Conservation (phyloP, 1,140 invertebrate species). For the Rhagoletis zephyria region DNA sequence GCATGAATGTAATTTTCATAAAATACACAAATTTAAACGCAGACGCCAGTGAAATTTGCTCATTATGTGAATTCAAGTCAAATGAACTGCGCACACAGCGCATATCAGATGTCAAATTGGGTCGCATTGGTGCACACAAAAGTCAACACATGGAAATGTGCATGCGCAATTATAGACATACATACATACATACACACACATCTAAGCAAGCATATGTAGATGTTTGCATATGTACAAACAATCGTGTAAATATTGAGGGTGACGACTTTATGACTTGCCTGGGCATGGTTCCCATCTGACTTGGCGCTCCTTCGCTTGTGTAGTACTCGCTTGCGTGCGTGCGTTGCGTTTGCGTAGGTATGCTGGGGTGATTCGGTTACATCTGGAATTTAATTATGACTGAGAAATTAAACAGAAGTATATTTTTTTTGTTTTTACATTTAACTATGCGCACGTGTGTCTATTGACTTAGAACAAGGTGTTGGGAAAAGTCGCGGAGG, state of each 20-base stretch:
- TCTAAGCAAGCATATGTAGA: background rate
- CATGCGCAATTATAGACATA: background rate
- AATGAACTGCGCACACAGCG: constrained; percentile 35
- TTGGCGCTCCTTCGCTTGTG: background rate
- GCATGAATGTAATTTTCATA: background rate
- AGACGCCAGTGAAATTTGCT: constrained; percentile 28
- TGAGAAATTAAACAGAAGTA: background rate
- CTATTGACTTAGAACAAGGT: constrained; percentile 9
- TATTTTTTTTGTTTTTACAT: background rate
- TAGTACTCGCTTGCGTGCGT: background rate
- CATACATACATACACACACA: too few relatives aligned
- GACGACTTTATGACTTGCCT: constrained; percentile 23
- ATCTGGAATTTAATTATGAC: constrained; percentile 42
- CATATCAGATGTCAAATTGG: constrained; percentile 51
- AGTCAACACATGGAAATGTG: background rate
- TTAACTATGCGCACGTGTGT: constrained; percentile 22
- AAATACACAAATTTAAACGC: background rate
- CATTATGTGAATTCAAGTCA: constrained; percentile 45
- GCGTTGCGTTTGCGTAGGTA: background rate
- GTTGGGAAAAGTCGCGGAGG: background rate
- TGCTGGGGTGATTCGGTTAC: background rate
- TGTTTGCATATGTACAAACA: background rate
- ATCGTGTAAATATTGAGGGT: constrained; percentile 37
- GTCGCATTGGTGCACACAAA: background rate
- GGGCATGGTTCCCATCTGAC: constrained; percentile 13